Evolutionary conservation across 2,113 vertebrate genomes (phyloP), one percentile per base, ranked within the genome.

Genomic region (Zosterops lateralis): DNA sequence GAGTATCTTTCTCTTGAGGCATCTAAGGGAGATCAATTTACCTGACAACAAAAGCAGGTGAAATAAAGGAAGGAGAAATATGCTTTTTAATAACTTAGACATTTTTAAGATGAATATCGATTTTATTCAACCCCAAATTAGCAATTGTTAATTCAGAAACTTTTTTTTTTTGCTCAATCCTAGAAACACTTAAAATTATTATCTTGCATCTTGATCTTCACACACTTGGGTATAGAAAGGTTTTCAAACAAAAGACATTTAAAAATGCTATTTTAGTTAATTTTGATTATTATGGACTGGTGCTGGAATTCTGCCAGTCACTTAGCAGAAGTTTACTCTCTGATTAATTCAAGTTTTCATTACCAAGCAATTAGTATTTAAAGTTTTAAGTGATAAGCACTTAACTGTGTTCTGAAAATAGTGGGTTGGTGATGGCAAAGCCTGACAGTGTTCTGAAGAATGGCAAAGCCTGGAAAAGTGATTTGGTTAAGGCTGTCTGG

Each of bases 261-360:
- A 0, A 74, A 93, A 92, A 66, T 45, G 21, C 50, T 70, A 36
- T 51, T 61, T 61, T 82, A 66, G 57, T 61, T 74, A 88, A 82
- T 95, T 93, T 94, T 95, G 80, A 78, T 90, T 94, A 87, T 95
- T 95, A 61, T 58, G 32, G 66, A 87, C 38, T 36, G 31, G 34
- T 61, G 22, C 81, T 96, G 86, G 91, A 93, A 91, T 68, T 83
- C 86, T 1, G 32, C 81, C 86, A 96, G 77, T 74, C 89, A 68
- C 68, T 95, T 81, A 86, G 83, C 80, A 96, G 77, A 86, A 95
- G 48, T 96, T 97, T 95, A 73, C 77, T 93, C 64, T 96, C 87
- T 4, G 8, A 79, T 85, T 93, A 93, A 94, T 94, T 94, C 64
- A 94, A 94, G 42, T 95, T 96, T 96, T 96, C 93, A 95, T 96